phyloP scores from a whole-genome alignment of 2,797 vertebrate species.

The Chelidonichthys spinosus region DNA sequence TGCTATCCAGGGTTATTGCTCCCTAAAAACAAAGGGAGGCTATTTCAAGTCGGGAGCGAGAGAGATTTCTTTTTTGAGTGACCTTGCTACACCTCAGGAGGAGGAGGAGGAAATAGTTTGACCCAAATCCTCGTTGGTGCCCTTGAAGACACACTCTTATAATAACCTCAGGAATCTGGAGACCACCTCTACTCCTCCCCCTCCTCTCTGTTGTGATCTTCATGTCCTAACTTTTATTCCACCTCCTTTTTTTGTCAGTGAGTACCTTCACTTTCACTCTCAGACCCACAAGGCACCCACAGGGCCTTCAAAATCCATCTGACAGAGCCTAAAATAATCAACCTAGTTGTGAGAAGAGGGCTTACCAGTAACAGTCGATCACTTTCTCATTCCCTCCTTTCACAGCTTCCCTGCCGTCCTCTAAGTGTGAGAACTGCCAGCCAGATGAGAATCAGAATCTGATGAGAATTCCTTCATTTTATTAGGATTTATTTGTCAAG shows the following conservation, averaged over 20 bases:
- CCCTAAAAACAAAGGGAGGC: constrained; percentile 29
- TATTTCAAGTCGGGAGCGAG: constrained; percentile 31
- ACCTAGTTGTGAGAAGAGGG: constrained; percentile 67
- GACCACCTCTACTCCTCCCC: constrained; percentile 56
- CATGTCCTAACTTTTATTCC: constrained; percentile 56
- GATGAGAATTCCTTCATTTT: neutral
- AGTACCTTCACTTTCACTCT: constrained; percentile 58
- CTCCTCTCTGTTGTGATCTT: constrained; percentile 32
- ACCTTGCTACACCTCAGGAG: constrained; percentile 65
- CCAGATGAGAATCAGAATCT: constrained; percentile 3
- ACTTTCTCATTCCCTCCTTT: constrained; percentile 24
- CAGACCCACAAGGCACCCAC: constrained; percentile 53
- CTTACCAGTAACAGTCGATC: constrained; percentile 57
- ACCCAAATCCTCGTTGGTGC: constrained; percentile 71
- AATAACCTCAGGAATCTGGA: constrained; percentile 76
- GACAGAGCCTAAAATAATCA: constrained; percentile 78
- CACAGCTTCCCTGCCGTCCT: constrained; percentile 6
- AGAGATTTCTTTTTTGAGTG: constrained; percentile 45
- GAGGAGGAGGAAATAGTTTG: constrained; percentile 70
- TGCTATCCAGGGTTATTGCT: constrained; percentile 2
- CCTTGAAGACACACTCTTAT: constrained; percentile 73
- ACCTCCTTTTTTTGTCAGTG: constrained; percentile 45
- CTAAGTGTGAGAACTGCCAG: constrained; percentile 15
- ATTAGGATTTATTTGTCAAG: constrained; percentile 31
- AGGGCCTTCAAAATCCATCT: constrained; percentile 74